Conservation (phyloP, 2,888 invertebrate species). For the Synergus japonicus region DNA sequence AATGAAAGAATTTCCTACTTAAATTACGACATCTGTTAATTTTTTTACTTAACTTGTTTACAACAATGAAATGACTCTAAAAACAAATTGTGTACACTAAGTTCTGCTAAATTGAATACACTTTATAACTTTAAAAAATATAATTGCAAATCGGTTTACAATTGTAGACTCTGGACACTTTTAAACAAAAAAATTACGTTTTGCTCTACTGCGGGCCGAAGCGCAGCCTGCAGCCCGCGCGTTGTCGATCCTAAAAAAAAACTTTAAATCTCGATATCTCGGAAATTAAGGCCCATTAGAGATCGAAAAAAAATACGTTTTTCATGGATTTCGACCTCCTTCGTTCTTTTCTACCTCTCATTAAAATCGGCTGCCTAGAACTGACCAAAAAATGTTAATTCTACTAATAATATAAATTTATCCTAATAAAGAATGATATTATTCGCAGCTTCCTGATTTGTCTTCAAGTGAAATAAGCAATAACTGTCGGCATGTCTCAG, state of each 20-base stretch:
- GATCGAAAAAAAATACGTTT: background rate
- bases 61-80: no score
- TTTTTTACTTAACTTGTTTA: no score
- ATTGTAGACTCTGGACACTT: no score
- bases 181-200: no score
- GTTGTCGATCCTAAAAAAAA: background rate
- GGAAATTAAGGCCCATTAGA: background rate
- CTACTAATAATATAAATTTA: background rate
- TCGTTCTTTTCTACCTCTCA: background rate
- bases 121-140: no score
- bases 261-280: background rate
- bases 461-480: slow-evolving; percentile 24
- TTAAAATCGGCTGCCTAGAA: background rate
- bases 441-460: slow-evolving; percentile 14
- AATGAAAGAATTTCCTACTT: no score
- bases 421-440: background rate
- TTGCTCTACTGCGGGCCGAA: no score
- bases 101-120: no score
- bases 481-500: slow-evolving; percentile 14
- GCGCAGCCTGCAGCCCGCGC: background rate
- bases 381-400: background rate
- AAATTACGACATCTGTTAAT: no score
- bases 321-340: background rate
- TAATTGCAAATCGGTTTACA: no score
- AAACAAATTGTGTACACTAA: no score